Evolutionary conservation across 30 jellyfish, hydroid and myxozoan species (phyloP), one percentile per base, ranked within the genome.

Genomic region (Hydractinia echinata): DNA sequence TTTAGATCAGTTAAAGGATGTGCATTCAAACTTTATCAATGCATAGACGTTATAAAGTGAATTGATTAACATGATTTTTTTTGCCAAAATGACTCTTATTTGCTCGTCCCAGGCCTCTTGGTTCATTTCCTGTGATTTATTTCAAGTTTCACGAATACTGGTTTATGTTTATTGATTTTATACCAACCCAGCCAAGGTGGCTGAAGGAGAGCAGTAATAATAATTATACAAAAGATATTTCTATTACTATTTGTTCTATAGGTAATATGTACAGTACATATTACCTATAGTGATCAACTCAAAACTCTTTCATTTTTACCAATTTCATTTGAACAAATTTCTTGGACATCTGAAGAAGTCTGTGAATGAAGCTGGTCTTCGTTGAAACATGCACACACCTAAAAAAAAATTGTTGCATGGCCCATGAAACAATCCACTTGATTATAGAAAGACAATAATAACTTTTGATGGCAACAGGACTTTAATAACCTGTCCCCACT

Each of bases 361-460:
- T 44, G 9, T 51, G 19, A n/a, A 51, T 64, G 74, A 51, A 64
- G 18, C 2, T 64, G 74, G 4, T 64, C 74, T 6, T n/a, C 39
- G 2, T 64, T 64, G 74, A 64, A 64, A 64, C 74, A 64, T n/a
- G 74, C 74, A 64, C 74, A 64, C 16, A 64, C 74, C 74, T 64
- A 51, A 6, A 64, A 64, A n/a, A 64, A 51, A 64, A 64, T 6
- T 6, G 18, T 1, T 64, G 74, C 74, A 64, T 64, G 6, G 39
- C 9, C 18, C 7, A 6, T 64, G 7, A 64, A 7, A 64, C 74
- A 13, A 6, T 7, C 19, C 19, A 8, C 74, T 7, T 13, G 16
- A 6, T 7, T 1, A n/a, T n/a, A n/a, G 69, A 13, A 58, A 58
- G 19, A 58, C 19, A 16, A 16, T 58, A 58, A 0, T 16, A 58